Conservation (phyloP, 2,797 vertebrate genomes). For the Pseudochirops cupreus region DNA sequence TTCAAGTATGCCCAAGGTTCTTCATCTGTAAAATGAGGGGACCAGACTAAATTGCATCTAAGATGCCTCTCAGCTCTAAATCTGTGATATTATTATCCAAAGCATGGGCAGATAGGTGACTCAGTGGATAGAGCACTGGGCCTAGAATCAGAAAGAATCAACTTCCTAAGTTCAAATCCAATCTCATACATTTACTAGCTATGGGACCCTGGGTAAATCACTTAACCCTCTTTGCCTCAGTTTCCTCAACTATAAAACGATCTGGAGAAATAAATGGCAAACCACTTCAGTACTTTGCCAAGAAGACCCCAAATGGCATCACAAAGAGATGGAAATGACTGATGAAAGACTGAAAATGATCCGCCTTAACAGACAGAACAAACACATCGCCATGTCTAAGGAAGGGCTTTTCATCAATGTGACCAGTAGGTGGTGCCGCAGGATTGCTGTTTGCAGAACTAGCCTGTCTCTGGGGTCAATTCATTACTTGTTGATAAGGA, state of each 20-base stretch:
- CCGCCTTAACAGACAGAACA: background rate
- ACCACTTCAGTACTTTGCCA: background rate
- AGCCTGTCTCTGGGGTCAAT: background rate
- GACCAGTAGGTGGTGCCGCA: conserved; percentile 69
- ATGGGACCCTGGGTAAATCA: background rate
- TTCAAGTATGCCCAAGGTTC: background rate
- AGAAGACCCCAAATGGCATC: too few species aligned
- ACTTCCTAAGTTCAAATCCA: background rate
- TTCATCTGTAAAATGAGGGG: background rate
- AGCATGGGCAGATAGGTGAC: background rate
- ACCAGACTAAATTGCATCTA: background rate
- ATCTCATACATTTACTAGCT: background rate
- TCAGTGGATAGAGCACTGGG: too few species aligned
- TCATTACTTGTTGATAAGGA: background rate
- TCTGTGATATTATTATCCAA: background rate
- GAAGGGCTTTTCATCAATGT: background rate
- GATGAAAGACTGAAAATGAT: too few species aligned
- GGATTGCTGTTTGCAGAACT: background rate
- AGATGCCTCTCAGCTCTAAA: background rate
- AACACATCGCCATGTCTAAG: background rate
- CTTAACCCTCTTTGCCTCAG: background rate
- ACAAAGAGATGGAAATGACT: too few species aligned
- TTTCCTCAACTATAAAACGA: background rate
- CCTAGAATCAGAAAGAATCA: background rate
- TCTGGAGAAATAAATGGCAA: background rate